Evolutionary conservation across 2,797 vertebrate genomes (phyloP).

Genomic region (Mergus octosetaceus): DNA sequence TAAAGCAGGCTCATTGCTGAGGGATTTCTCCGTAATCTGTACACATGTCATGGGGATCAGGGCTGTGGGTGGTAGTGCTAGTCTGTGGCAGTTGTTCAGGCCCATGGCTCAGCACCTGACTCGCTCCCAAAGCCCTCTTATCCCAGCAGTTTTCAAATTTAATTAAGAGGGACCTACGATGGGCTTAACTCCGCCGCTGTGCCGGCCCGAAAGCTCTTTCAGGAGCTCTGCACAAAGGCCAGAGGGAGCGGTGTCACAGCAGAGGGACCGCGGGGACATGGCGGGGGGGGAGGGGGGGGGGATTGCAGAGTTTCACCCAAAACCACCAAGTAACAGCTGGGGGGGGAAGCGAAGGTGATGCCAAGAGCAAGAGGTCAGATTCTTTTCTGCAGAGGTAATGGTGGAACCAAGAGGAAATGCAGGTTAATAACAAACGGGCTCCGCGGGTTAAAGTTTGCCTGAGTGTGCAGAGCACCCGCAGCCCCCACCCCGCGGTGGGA

Average conservation of each 20-base stretch:
- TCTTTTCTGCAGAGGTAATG: slow-evolving; percentile 48
- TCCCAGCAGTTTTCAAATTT: slow-evolving; percentile 72
- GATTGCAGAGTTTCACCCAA: not conserved
- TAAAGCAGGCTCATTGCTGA: slow-evolving; percentile 55
- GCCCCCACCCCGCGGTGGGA: not conserved
- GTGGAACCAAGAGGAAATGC: slow-evolving; percentile 11
- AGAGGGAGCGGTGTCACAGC: not conserved
- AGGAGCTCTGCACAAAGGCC: not conserved
- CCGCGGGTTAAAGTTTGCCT: slow-evolving; percentile 53
- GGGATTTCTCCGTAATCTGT: slow-evolving; percentile 86
- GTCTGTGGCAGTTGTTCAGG: slow-evolving; percentile 83
- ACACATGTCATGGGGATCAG: slow-evolving; percentile 87
- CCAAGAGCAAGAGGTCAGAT: slow-evolving; percentile 27
- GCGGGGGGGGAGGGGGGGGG: not conserved
- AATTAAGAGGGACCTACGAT: slow-evolving; percentile 72
- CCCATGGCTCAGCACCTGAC: slow-evolving; percentile 83
- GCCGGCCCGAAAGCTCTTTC: slow-evolving; percentile 33
- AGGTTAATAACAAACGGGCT: slow-evolving; percentile 38
- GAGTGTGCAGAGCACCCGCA: not conserved
- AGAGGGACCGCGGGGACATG: not conserved
- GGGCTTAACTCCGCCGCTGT: not conserved
- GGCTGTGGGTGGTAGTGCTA: slow-evolving; percentile 84
- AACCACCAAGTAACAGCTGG: not conserved
- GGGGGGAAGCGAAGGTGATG: not conserved
- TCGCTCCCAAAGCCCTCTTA: slow-evolving; percentile 68